These are phyloP conservation scores for Dendroctonus ponderosae DNA, from an alignment of 1,140 invertebrate species.

Conservation along the genomic window DNA sequence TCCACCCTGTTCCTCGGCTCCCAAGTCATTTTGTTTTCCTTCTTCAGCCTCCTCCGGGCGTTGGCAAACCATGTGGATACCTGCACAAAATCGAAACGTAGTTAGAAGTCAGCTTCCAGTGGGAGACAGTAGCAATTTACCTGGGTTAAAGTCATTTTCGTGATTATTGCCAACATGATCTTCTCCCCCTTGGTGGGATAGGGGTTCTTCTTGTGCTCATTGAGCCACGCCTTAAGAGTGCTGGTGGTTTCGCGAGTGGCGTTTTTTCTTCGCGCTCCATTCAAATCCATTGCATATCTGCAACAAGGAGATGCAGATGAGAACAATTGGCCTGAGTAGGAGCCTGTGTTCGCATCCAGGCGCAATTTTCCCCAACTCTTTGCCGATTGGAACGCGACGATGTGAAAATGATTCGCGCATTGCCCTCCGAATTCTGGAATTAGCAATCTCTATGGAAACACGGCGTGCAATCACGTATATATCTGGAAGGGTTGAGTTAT, in stretches of 20 bases:
- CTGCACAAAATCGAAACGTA: slow-evolving; percentile 10
- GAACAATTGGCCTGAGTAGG: neutral
- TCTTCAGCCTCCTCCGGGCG: slow-evolving; percentile 91
- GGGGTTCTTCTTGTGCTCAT: slow-evolving; percentile 98
- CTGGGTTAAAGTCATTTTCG: slow-evolving; percentile 98
- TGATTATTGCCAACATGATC: slow-evolving; percentile 98
- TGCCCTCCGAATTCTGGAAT: slow-evolving; percentile 8
- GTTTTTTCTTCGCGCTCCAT: slow-evolving; percentile 90
- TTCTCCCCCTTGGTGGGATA: slow-evolving; percentile 99
- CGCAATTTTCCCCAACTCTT: slow-evolving; percentile 6
- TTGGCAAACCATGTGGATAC: slow-evolving; percentile 99
- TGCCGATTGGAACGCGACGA: slow-evolving; percentile 22
- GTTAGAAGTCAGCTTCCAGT: neutral
- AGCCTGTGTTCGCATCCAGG: neutral
- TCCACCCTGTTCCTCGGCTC: slow-evolving; percentile 87
- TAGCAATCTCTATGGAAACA: slow-evolving; percentile 28
- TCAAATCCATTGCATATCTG: slow-evolving; percentile 89
- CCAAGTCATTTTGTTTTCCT: slow-evolving; percentile 99
- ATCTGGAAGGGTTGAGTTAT: slow-evolving; percentile 24
- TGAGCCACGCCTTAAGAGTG: slow-evolving; percentile 96
- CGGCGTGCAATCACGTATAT: slow-evolving; percentile 14
- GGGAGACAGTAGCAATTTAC: slow-evolving; percentile 1
- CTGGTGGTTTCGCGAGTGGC: slow-evolving; percentile 96
- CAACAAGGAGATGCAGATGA: slow-evolving; percentile 44
- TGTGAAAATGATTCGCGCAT: slow-evolving; percentile 18